Conservation (phyloP, 2,888 invertebrate species). For the Conus canariensis region DNA sequence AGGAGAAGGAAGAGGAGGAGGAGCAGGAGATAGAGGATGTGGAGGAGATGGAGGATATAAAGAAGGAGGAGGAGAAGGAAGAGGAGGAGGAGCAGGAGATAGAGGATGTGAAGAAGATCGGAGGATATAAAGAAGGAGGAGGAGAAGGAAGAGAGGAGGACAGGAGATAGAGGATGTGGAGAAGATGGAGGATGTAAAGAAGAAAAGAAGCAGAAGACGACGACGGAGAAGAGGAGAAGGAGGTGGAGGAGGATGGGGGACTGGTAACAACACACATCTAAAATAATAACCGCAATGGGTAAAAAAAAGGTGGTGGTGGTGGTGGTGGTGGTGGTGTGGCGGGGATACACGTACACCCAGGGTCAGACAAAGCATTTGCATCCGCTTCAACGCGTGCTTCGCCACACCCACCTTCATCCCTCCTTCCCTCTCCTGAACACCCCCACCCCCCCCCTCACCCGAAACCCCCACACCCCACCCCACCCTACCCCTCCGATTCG, state of each 20-base stretch:
- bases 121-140: background rate
- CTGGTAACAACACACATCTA: too few relatives aligned
- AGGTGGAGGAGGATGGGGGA: background rate
- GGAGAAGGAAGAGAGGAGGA: background rate
- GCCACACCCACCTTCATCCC: too few relatives aligned
- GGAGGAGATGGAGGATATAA: background rate
- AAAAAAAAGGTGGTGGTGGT: too few relatives aligned
- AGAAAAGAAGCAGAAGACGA: background rate
- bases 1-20: background rate
- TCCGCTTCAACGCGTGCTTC: too few relatives aligned
- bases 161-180: background rate
- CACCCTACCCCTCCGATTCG: too few relatives aligned
- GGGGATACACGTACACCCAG: too few relatives aligned
- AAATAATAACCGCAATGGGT: too few relatives aligned
- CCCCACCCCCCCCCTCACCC: too few relatives aligned
- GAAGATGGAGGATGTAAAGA: background rate
- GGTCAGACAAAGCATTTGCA: too few relatives aligned
- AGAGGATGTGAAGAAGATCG: background rate
- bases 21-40: background rate
- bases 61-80: background rate
- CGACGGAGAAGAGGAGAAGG: background rate
- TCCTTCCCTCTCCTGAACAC: too few relatives aligned
- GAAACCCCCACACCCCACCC: too few relatives aligned
- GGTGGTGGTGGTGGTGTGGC: too few relatives aligned
- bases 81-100: background rate